phyloP scores from a whole-genome alignment of 1,140 invertebrate genomes.

The Frieseomelitta varia region DNA sequence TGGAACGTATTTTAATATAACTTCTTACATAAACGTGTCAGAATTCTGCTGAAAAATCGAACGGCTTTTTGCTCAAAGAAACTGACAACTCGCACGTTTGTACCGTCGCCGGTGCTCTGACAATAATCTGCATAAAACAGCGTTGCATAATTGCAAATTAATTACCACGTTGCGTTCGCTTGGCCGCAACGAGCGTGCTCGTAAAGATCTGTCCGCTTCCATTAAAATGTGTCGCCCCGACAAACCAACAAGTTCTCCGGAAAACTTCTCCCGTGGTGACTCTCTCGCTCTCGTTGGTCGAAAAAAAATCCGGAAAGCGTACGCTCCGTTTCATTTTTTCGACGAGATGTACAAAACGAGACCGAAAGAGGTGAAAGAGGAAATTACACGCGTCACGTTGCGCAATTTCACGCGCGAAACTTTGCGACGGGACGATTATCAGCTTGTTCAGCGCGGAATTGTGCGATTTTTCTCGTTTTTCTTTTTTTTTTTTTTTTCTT shows the following conservation, averaged over 20 bases:
- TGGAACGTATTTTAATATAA: background rate
- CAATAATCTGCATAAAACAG: background rate
- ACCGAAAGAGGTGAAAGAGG: background rate
- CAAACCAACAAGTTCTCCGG: background rate
- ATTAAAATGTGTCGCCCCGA: background rate
- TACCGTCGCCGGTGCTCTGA: background rate
- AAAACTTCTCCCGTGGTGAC: no score
- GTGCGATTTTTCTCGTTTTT: conserved; percentile 51
- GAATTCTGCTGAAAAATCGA: background rate
- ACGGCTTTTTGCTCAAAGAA: background rate
- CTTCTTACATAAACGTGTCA: background rate
- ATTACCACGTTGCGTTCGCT: background rate
- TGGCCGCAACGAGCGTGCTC: no score
- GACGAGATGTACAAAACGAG: background rate
- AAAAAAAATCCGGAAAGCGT: background rate
- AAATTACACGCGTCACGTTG: background rate
- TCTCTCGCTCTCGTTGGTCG: background rate
- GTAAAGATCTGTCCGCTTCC: background rate
- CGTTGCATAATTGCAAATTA: background rate
- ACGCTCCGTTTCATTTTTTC: background rate
- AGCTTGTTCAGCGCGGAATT: conserved; percentile 20
- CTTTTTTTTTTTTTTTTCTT: no score
- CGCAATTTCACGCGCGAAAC: conserved; percentile 15
- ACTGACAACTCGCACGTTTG: background rate
- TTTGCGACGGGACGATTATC: conserved; percentile 33